Base-by-base conservation (phyloP, 2,888 invertebrate genomes). In the Acronicta psi region DNA sequence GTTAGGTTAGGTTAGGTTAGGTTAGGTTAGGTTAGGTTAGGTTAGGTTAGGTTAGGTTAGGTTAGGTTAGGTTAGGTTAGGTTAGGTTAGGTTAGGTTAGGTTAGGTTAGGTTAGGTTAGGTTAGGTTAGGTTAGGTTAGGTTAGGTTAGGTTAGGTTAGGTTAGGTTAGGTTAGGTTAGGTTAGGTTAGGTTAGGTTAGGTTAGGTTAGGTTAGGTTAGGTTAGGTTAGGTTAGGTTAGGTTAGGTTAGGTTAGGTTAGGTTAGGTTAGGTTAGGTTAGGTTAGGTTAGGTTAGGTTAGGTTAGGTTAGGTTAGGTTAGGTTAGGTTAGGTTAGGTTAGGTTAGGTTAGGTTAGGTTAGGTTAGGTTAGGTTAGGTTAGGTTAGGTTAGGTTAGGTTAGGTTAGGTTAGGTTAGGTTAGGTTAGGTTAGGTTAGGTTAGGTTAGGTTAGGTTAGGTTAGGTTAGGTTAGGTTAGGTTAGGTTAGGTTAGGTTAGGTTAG, bases 1-100 rank as follows among this genome's bases (percentile, higher is more conserved):
- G 59, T 59, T 59, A 56, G 59, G 59, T 56, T 60, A 65, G 60
- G 59, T 59, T 59, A 59, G 65, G 59, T 57, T 56, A 29, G 38
- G 14, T 16, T 16, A 34, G 13, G 34, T 8, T 13, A 8, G 34
- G 34, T 67, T 67, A 64, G 72, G 69, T 69, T 67, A 69, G 69
- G 64, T 67, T 69, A 65, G 72, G 63, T 72, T 67, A 34, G 34
- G 34, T 34, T 34, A 34, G 34, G 34, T 34, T 34, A 11, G 34
- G 11, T 34, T 13, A 34, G 34, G 34, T 34, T 34, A 34, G 34
- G 34, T 34, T 34, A 11, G 34, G 11, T 34, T 13, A 34, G 34
- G 34, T 34, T 34, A 34, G 34, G 34, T 34, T 34, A 11, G 34
- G 11, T 34, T 13, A 34, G 34, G 34, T 34, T 34, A 34, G 34